phyloP scores from a whole-genome alignment of 2,888 invertebrate species.

The Bombylius discolor region DNA sequence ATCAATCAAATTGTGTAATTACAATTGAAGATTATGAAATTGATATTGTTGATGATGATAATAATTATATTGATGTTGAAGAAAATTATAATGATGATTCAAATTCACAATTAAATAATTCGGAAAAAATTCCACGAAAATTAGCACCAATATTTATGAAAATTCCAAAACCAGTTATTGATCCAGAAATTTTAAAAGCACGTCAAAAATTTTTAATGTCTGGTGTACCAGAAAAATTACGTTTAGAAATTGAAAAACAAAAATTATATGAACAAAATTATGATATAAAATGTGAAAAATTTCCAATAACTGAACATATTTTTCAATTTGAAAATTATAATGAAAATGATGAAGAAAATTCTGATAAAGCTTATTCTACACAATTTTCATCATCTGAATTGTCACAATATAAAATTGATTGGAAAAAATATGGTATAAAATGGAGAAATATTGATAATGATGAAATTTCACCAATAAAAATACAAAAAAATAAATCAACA shows the following conservation, averaged over 20 bases:
- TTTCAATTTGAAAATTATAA: constrained; percentile 38
- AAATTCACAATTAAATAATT: constrained; percentile 9
- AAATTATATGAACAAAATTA: constrained; percentile 32
- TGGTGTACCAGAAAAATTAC: constrained; percentile 52
- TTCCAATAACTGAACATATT: constrained; percentile 53
- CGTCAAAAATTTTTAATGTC: constrained; percentile 57
- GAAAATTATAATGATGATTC: background rate
- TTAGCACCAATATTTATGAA: constrained; percentile 59
- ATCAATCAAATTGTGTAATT: background rate
- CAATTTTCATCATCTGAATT: no score
- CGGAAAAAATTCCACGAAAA: constrained; percentile 37
- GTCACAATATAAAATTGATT: background rate
- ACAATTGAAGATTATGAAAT: background rate
- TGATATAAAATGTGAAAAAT: constrained; percentile 36
- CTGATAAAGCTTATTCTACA: background rate
- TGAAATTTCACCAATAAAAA: background rate
- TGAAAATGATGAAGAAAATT: constrained; percentile 11
- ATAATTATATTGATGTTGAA: background rate
- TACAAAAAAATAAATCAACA: background rate
- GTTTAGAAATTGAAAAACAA: constrained; percentile 42
- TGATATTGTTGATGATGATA: background rate
- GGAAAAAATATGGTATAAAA: background rate
- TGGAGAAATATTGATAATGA: background rate
- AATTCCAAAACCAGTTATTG: constrained; percentile 42
- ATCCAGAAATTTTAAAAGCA: constrained; percentile 47